Conservation (phyloP, 1,140 invertebrate species). For the Euura lappo region DNA sequence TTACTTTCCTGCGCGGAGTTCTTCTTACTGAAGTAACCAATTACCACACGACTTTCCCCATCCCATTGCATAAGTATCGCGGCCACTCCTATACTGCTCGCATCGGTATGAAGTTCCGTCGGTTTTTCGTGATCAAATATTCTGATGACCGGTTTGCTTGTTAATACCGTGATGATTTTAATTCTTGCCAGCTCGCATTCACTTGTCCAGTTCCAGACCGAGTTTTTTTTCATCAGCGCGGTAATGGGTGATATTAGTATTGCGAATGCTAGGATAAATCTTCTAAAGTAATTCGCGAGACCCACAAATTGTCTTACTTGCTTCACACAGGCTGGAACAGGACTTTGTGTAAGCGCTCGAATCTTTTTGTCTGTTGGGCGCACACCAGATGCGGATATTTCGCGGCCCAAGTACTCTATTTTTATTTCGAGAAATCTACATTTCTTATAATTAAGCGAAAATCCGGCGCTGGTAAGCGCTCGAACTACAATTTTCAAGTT, state of each 20-base stretch:
- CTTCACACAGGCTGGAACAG: constrained; percentile 29
- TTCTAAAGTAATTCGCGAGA: constrained; percentile 36
- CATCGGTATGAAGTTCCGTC: constrained; percentile 17
- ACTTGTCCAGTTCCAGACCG: constrained; percentile 11
- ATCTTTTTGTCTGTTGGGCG: constrained; percentile 37
- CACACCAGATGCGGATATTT: constrained; percentile 22
- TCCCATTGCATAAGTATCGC: constrained; percentile 16
- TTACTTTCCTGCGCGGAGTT: constrained; percentile 30
- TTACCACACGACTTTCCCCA: constrained; percentile 24
- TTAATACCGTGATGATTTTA: constrained; percentile 8
- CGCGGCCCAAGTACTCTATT: constrained; percentile 28
- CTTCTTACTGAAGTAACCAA: constrained; percentile 38
- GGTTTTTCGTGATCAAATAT: constrained; percentile 9
- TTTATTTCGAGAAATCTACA: background rate
- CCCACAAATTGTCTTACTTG: constrained; percentile 41
- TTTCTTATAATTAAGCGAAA: background rate
- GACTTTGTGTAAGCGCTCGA: constrained; percentile 31
- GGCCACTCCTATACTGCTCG: constrained; percentile 9
- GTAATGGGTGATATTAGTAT: constrained; percentile 15
- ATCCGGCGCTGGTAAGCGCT: background rate
- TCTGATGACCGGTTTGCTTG: constrained; percentile 14
- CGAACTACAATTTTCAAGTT: background rate
- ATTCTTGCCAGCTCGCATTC: background rate
- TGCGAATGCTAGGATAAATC: constrained; percentile 37
- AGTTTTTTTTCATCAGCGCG: constrained; percentile 10